Evolutionary conservation across 2,113 vertebrate genomes (phyloP).

Genomic region (Acanthochromis polyacanthus): DNA sequence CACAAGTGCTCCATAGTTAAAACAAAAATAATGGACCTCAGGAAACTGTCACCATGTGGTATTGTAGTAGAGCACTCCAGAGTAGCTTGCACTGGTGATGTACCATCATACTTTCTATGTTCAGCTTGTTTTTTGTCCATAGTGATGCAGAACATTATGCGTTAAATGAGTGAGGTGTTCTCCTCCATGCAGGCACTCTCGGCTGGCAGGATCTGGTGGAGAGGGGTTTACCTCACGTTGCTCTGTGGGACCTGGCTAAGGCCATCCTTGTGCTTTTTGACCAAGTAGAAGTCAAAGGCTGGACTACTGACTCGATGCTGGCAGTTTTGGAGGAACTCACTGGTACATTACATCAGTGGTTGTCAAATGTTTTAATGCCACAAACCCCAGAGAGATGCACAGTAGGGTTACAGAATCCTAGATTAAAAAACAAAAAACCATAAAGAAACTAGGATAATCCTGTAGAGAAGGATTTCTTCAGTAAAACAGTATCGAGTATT

Average conservation of each 20-base stretch:
- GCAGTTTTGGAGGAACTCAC: conserved; percentile 90
- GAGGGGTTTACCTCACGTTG: conserved; percentile 81
- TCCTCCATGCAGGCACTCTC: conserved; percentile 82
- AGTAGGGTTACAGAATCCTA: background rate
- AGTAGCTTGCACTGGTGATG: background rate
- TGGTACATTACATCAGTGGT: conserved; percentile 78
- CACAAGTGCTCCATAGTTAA: background rate
- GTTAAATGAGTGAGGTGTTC: background rate
- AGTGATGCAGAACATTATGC: background rate
- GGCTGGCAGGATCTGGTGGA: conserved; percentile 89
- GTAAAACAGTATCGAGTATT: background rate
- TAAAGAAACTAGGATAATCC: background rate
- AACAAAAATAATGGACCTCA: background rate
- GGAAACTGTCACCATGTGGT: background rate
- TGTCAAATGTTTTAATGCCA: background rate
- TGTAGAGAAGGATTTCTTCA: background rate
- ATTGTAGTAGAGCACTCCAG: too few species aligned
- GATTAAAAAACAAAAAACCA: too few species aligned
- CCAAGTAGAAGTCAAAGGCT: conserved; percentile 82
- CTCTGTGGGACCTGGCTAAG: conserved; percentile 87
- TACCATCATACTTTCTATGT: too few species aligned
- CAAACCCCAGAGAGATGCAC: background rate
- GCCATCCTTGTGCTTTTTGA: conserved; percentile 86
- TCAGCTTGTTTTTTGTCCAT: background rate
- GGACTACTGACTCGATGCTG: conserved; percentile 87